These are phyloP conservation scores for Desoria tigrina DNA, from an alignment of 2,888 invertebrate species.

Conservation along the genomic window DNA sequence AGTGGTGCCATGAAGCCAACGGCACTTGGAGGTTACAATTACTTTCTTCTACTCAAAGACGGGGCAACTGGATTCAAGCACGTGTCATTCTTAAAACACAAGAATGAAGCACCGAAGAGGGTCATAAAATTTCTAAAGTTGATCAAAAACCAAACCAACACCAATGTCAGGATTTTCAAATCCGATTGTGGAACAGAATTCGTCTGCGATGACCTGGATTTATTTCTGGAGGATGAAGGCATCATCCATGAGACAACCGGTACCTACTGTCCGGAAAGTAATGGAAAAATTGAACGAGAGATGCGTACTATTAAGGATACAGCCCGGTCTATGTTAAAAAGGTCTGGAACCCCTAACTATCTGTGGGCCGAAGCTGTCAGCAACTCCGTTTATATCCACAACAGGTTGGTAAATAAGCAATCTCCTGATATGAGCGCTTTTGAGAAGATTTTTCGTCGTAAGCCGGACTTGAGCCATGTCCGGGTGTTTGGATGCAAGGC, in stretches of 20 bases:
- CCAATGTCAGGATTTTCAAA: too few relatives aligned
- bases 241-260: constrained; percentile 55
- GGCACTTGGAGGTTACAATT: constrained; percentile 13
- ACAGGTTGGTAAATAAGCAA: constrained; percentile 53
- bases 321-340: constrained; percentile 54
- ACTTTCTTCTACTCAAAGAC: constrained; percentile 31
- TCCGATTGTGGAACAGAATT: constrained; percentile 35
- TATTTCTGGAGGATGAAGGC: constrained; percentile 49
- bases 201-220: constrained; percentile 41
- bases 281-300: constrained; percentile 55
- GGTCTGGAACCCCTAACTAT: constrained; percentile 50
- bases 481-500: background rate
- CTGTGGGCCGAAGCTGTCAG: constrained; percentile 56
- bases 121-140: constrained; percentile 8
- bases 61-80: too few relatives aligned
- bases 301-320: constrained; percentile 55
- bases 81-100: constrained; percentile 23
- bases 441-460: constrained; percentile 55
- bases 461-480: background rate
- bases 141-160: constrained; percentile 31
- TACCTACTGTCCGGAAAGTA: constrained; percentile 55
- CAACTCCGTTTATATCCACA: constrained; percentile 55
- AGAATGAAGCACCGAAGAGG: constrained; percentile 22
- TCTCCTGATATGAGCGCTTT: constrained; percentile 54
- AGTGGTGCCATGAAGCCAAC: constrained; percentile 17